A percentile compares a stretch with the other conserved stretches of the same genome.
Evolutionary conservation across 2,797 vertebrate species (phyloP).

Genomic region (Manis pentadactyla): DNA sequence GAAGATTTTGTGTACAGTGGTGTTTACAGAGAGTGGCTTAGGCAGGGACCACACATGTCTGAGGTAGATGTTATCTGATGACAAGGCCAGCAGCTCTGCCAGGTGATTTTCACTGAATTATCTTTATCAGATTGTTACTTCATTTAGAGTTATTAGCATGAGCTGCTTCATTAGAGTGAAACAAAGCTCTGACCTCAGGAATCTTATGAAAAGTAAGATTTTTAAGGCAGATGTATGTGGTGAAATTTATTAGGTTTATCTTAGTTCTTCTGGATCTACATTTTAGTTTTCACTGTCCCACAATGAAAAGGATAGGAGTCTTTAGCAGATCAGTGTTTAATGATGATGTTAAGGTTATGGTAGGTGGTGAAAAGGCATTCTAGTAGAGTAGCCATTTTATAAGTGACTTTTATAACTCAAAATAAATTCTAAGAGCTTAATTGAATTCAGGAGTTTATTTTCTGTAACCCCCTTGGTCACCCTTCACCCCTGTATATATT

Average conservation of each 20-base stretch:
- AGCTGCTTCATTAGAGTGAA: neutral
- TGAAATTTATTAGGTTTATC: neutral
- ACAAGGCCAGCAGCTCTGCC: neutral
- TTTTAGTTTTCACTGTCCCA: slow-evolving; percentile 4
- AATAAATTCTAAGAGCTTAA: neutral
- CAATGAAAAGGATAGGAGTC: neutral
- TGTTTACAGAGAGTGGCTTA: neutral
- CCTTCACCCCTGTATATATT: neutral
- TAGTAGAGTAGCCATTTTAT: neutral
- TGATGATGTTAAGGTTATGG: neutral
- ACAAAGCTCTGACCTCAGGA: neutral
- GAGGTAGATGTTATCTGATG: neutral
- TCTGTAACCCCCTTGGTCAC: neutral
- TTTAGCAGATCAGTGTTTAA: neutral
- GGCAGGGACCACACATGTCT: neutral
- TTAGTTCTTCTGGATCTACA: neutral
- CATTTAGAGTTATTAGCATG: neutral
- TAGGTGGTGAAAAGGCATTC: neutral
- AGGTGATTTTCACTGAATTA: neutral
- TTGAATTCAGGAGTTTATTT: neutral
- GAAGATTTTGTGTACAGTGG: neutral
- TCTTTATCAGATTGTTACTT: slow-evolving; percentile 11
- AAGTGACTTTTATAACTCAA: neutral
- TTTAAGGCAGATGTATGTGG: neutral
- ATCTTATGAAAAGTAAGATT: slow-evolving; percentile 13